phyloP scores from a whole-genome alignment of 1,140 invertebrate genomes.

The Microplitis mediator region DNA sequence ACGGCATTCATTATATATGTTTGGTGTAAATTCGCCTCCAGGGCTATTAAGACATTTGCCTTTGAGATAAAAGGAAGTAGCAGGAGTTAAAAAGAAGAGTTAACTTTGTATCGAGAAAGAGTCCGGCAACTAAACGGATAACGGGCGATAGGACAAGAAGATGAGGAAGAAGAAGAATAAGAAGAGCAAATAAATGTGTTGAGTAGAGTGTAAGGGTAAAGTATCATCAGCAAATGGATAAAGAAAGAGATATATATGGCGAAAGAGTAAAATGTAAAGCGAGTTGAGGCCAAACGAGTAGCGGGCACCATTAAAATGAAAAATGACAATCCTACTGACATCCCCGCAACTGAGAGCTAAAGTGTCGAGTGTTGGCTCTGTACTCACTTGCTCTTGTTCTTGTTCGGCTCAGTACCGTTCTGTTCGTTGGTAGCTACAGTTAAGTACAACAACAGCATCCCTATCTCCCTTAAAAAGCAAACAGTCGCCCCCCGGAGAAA shows the following conservation, averaged over 20 bases:
- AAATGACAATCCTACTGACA: conserved; percentile 56
- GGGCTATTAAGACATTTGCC: conserved; percentile 61
- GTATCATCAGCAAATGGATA: not conserved
- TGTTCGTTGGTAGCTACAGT: no score
- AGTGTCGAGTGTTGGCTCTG: no score
- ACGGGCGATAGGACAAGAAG: not conserved
- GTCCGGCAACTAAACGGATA: not conserved
- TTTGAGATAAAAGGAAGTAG: conserved; percentile 53
- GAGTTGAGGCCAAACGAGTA: conserved; percentile 18
- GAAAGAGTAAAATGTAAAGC: conserved; percentile 9
- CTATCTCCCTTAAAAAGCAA: conserved; percentile 36
- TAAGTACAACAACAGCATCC: conserved; percentile 12
- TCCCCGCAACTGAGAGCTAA: conserved; percentile 38
- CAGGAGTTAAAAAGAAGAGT: conserved; percentile 26
- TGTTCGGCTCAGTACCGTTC: no score
- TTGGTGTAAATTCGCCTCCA: not conserved
- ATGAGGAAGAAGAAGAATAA: conserved; percentile 23
- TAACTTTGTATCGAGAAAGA: not conserved
- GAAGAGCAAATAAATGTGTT: conserved; percentile 52
- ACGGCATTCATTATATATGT: no score
- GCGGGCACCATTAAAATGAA: conserved; percentile 63
- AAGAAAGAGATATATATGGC: not conserved
- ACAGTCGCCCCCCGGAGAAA: conserved; percentile 37
- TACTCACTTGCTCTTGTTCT: no score
- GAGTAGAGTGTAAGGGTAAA: conserved; percentile 27